phyloP scores from a whole-genome alignment of 2,888 invertebrate species.

The Siphonodentalium dalli region DNA sequence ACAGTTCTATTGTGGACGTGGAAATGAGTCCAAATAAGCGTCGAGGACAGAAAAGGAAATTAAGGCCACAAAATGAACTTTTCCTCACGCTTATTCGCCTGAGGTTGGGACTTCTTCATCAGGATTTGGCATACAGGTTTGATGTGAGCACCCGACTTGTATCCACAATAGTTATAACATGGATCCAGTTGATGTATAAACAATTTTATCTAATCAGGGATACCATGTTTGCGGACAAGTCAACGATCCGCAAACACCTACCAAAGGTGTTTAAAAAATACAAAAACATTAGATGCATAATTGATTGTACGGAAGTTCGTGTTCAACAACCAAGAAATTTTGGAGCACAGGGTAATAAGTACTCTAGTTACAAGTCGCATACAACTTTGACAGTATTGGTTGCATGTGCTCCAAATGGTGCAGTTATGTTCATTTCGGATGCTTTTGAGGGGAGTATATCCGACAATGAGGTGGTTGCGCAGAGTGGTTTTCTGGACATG shows the following conservation, averaged over 20 bases:
- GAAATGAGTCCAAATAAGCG: background rate
- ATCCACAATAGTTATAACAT: conserved; percentile 6
- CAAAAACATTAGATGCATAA: conserved; percentile 3
- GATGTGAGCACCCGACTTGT: background rate
- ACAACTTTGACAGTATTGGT: conserved; percentile 8
- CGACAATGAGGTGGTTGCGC: conserved; percentile 13
- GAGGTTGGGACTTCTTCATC: conserved; percentile 3
- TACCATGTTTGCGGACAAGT: conserved; percentile 5
- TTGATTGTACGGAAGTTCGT: conserved; percentile 3
- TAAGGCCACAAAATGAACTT: conserved; percentile 7
- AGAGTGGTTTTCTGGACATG: conserved; percentile 13
- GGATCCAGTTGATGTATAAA: conserved; percentile 6
- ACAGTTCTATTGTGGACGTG: no score
- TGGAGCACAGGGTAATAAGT: conserved; percentile 6
- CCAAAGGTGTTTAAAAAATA: conserved; percentile 6
- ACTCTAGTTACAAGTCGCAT: conserved; percentile 14
- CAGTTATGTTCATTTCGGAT: conserved; percentile 14
- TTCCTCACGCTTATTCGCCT: conserved; percentile 7
- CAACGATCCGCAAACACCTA: background rate
- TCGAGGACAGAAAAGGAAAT: background rate
- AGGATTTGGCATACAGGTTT: conserved; percentile 9
- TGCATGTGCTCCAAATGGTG: conserved; percentile 9
- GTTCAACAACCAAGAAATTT: conserved; percentile 6
- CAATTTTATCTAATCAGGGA: conserved; percentile 1
- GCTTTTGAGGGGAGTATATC: conserved; percentile 15